A percentile compares a stretch with the other conserved stretches of the same genome.
phyloP scores from a whole-genome alignment of 1,140 invertebrate genomes.

The Zaprionus vittiger region DNA sequence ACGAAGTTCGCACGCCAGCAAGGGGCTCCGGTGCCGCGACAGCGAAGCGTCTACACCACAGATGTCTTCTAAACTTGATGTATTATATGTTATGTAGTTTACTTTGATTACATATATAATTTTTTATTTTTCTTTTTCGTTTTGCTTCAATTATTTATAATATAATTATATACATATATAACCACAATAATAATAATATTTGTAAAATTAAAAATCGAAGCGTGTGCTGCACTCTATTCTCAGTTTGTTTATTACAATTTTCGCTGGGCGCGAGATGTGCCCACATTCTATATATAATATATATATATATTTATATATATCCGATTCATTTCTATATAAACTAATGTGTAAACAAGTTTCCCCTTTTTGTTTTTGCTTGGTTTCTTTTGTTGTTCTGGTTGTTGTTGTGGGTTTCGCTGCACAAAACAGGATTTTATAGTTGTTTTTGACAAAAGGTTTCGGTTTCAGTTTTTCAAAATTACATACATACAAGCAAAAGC shows the following conservation, averaged over 20 bases:
- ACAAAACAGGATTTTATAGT: conserved; percentile 77
- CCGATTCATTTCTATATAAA: conserved; percentile 57
- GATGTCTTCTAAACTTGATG: conserved; percentile 68
- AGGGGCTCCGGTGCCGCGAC: conserved; percentile 75
- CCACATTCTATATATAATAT: conserved; percentile 58
- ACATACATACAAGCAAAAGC: conserved; percentile 75
- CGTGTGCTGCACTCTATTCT: conserved; percentile 80
- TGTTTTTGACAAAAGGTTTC: conserved; percentile 24
- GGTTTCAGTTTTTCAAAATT: conserved; percentile 52
- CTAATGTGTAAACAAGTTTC: conserved; percentile 79
- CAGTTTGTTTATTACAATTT: conserved; percentile 73
- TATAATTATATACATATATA: conserved; percentile 85
- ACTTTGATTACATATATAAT: conserved; percentile 83
- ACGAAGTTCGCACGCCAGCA: conserved; percentile 70
- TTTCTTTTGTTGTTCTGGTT: conserved; percentile 45
- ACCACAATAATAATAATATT: conserved; percentile 83
- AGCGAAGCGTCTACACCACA: conserved; percentile 81
- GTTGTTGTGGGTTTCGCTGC: conserved; percentile 48
- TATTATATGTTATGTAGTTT: conserved; percentile 20
- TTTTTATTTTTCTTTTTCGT: conserved; percentile 77
- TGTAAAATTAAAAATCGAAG: conserved; percentile 83
- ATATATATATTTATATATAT: conserved; percentile 59
- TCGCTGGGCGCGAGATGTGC: conserved; percentile 48
- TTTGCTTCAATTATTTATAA: conserved; percentile 84
- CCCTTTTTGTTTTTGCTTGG: conserved; percentile 35